Evolutionary conservation across 2,797 vertebrate genomes (phyloP).

Genomic region (Nyctibius grandis): DNA sequence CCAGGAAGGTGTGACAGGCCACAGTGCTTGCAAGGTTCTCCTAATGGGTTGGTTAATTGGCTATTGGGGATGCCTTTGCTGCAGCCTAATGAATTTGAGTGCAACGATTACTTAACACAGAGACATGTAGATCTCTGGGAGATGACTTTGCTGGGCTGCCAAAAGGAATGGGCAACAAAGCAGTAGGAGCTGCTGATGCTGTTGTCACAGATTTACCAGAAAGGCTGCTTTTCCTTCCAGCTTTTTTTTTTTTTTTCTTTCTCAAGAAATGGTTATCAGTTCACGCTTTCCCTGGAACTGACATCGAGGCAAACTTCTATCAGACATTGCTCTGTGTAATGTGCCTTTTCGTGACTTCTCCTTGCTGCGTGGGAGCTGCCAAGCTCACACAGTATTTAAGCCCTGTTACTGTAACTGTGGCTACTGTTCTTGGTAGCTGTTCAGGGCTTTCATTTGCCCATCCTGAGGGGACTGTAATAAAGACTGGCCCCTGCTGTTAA

Average conservation of each 20-base stretch:
- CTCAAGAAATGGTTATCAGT: background rate
- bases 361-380: background rate
- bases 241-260: background rate
- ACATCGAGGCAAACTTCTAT: background rate
- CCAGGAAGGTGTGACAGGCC: background rate
- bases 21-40: background rate
- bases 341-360: background rate
- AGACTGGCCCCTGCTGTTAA: slow-evolving; percentile 12
- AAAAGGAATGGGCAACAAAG: slow-evolving; percentile 22
- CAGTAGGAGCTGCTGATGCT: slow-evolving; percentile 29
- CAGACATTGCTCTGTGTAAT: background rate
- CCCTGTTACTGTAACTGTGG: background rate
- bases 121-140: background rate
- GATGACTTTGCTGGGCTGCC: slow-evolving; percentile 1
- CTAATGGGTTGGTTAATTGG: background rate
- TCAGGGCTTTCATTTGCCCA: slow-evolving; percentile 16
- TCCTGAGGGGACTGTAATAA: slow-evolving; percentile 20
- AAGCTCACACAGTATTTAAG: background rate
- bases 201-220: slow-evolving; percentile 46
- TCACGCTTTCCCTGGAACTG: slow-evolving; percentile 10
- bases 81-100: background rate
- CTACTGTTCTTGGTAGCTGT: slow-evolving; percentile 8
- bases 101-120: background rate
- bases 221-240: slow-evolving; percentile 43
- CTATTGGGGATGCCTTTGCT: background rate